These are phyloP conservation scores for Siniperca scherzeri DNA, from an alignment of 2,797 vertebrate genomes.

Conservation along the genomic window DNA sequence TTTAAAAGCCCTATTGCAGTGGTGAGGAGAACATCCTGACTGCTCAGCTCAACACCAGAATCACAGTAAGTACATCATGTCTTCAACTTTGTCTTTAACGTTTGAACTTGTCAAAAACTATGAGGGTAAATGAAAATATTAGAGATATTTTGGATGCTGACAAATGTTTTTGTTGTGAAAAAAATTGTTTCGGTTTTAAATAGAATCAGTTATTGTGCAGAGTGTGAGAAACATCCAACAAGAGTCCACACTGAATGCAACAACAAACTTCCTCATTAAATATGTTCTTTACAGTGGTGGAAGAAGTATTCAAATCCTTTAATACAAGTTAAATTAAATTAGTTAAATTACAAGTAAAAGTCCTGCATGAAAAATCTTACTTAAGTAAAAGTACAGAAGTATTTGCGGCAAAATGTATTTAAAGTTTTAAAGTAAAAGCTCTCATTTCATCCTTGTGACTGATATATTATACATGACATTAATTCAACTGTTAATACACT, in stretches of 20 bases:
- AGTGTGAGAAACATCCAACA: conserved; percentile 24
- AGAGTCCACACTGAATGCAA: neutral
- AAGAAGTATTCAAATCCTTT: too few species aligned
- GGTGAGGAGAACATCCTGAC: conserved; percentile 46
- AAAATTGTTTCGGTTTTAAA: too few species aligned
- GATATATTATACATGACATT: too few species aligned
- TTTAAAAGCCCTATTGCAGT: conserved; percentile 73
- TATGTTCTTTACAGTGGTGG: neutral
- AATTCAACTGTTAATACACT: neutral
- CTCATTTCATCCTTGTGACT: neutral
- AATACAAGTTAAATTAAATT: too few species aligned
- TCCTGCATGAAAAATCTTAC: too few species aligned
- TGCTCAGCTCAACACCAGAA: conserved; percentile 55
- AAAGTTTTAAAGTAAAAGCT: neutral
- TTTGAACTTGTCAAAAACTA: neutral
- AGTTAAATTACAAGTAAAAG: too few species aligned
- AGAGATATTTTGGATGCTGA: neutral
- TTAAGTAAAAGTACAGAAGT: too few species aligned
- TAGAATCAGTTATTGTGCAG: neutral
- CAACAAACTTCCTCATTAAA: neutral
- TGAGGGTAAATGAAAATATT: neutral
- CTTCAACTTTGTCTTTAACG: conserved; percentile 17
- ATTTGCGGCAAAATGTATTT: neutral
- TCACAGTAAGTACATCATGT: conserved; percentile 70
- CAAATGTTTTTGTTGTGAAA: neutral